Evolutionary conservation across 2,113 vertebrate species (phyloP), one percentile per base, ranked within the genome.

Genomic region (Nerophis ophidion): DNA sequence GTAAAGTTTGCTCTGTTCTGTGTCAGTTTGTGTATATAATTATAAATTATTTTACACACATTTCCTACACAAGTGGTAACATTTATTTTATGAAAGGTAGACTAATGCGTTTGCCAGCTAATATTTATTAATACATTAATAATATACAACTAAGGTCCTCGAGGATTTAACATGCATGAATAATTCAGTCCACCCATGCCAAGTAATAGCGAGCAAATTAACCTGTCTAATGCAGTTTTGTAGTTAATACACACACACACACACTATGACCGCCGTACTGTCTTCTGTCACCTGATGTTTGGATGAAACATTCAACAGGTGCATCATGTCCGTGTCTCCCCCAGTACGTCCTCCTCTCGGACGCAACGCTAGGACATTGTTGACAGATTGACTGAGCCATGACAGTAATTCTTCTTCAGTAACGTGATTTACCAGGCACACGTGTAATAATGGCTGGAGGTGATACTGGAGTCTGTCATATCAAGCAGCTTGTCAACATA

Each of bases 401-500:
- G 26, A 26, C 80, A 71, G 70, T 71, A 68, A 74, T 71, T 46
- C 63, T 46, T 71, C 70, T 64, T 52, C 68, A 46, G 42, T 68
- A 77, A 64, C 68, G 72, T 79, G 79, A 86, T 83, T 83, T 84
- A 83, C 72, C 69, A 45, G 62, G 46, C 70, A 70, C 72, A 71
- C 68, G 75, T 75, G 77, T 73, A 75, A 79, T 84, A 79, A 78
- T 83, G 73, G 77, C 81, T 85, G 81, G 75, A 77, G 77, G 79
- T 75, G 66, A 79, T 83, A 85, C 82, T 83, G 81, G 75, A 76
- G 66, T 50, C 81, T 79, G 83, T 85, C 85, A 85, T 82, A 83
- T 80, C 81, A 84, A 81, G 76, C 83, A 81, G 75, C 81, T 82
- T 81, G 79, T 87, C 81, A 85, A 82, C 75, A 78, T 84, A 81